Evolutionary conservation across 2,797 vertebrate genomes (phyloP).

Genomic region (Protonibea diacanthus): DNA sequence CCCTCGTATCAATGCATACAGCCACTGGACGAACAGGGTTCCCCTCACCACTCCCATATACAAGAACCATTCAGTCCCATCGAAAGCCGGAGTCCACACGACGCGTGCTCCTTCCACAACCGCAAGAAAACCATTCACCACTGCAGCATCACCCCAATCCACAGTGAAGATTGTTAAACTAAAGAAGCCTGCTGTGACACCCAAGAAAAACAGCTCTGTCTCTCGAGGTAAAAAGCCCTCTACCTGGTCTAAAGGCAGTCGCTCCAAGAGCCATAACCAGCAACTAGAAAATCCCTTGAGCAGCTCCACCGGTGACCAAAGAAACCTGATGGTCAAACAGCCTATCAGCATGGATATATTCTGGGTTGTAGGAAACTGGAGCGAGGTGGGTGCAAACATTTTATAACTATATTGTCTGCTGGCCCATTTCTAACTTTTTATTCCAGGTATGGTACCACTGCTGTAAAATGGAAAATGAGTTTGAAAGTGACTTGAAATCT

Average conservation of each 20-base stretch:
- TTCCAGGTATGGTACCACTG: not conserved
- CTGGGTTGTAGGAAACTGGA: slow-evolving; percentile 95
- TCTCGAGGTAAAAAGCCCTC: slow-evolving; percentile 53
- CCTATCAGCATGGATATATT: slow-evolving; percentile 65
- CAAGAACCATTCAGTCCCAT: slow-evolving; percentile 32
- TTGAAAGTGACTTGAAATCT: slow-evolving; percentile 1
- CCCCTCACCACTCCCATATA: slow-evolving; percentile 47
- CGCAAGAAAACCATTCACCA: slow-evolving; percentile 40
- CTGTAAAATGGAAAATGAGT: not conserved
- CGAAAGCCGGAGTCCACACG: slow-evolving; percentile 32
- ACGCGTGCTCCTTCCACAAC: slow-evolving; percentile 58
- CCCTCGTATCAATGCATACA: slow-evolving; percentile 43
- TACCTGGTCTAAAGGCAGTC: slow-evolving; percentile 59
- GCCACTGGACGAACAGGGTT: slow-evolving; percentile 29
- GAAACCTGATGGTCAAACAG: slow-evolving; percentile 60
- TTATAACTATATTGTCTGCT: not conserved
- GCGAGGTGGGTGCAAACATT: slow-evolving; percentile 84
- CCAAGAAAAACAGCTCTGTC: slow-evolving; percentile 25
- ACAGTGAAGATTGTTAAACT: slow-evolving; percentile 62
- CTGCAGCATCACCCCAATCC: slow-evolving; percentile 44
- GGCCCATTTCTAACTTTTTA: not conserved
- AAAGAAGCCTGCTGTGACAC: slow-evolving; percentile 57
- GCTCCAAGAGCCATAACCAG: slow-evolving; percentile 57
- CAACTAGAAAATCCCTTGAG: slow-evolving; percentile 31
- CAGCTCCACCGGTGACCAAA: slow-evolving; percentile 51